Percentiles rank a stretch among this genome's conserved stretches.
These are phyloP conservation scores for Scaptomyza pallida DNA, from an alignment of 1,140 invertebrate species.

Conservation along the genomic window DNA sequence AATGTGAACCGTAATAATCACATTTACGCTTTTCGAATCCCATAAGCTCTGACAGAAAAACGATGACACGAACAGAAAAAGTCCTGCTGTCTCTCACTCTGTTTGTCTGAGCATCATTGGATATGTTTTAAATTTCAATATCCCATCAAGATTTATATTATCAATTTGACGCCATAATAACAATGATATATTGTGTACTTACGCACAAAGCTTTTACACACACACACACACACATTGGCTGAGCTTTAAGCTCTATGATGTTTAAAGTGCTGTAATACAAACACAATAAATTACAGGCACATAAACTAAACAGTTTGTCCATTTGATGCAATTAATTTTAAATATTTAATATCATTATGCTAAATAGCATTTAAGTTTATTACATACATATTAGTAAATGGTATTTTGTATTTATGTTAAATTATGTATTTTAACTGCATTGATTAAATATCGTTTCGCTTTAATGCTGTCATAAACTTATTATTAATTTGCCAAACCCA, in stretches of 20 bases:
- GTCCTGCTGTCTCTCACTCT: not conserved
- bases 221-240: not conserved
- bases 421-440: slow-evolving; percentile 2
- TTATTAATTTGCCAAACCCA: slow-evolving; percentile 24
- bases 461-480: slow-evolving; percentile 16
- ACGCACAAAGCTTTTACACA: not conserved
- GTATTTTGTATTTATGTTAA: slow-evolving; percentile 8
- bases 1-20: slow-evolving; percentile 28
- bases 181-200: not conserved
- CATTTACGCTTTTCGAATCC: slow-evolving; percentile 27
- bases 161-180: slow-evolving; percentile 6
- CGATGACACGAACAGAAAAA: slow-evolving; percentile 4
- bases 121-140: slow-evolving; percentile 21
- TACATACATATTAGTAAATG: slow-evolving; percentile 7
- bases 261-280: not conserved
- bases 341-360: slow-evolving; percentile 31
- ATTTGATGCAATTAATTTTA: not conserved
- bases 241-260: not conserved
- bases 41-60: slow-evolving; percentile 16
- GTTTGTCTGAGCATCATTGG: not conserved
- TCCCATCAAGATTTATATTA: slow-evolving; percentile 20
- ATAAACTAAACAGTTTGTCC: not conserved
- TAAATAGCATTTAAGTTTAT: slow-evolving; percentile 17
- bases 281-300: not conserved
- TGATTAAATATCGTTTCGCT: slow-evolving; percentile 16